phyloP scores from a whole-genome alignment of 2,113 vertebrate species.

The Odobenus rosmarus region DNA sequence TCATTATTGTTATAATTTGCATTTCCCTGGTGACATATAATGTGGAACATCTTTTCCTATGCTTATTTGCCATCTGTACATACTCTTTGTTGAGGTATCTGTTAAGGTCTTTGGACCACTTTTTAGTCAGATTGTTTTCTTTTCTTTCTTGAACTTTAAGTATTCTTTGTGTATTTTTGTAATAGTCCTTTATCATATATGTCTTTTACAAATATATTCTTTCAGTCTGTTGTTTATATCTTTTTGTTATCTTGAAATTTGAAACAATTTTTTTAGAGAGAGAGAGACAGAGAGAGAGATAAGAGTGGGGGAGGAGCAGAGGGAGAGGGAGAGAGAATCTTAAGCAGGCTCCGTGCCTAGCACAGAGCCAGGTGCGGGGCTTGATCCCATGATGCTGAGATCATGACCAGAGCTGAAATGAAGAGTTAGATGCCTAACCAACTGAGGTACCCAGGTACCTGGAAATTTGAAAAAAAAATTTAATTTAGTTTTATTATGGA shows the following conservation, averaged over 20 bases:
- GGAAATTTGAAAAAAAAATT: not conserved
- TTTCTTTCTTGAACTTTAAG: not conserved
- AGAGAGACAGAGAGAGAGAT: too few species aligned
- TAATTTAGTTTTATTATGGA: not conserved
- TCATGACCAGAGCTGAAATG: too few species aligned
- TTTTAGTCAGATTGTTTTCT: not conserved
- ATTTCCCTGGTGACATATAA: not conserved
- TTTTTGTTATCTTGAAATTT: not conserved
- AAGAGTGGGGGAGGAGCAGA: too few species aligned
- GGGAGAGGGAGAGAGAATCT: too few species aligned
- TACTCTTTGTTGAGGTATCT: not conserved
- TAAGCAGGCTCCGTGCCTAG: too few species aligned
- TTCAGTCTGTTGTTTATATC: not conserved
- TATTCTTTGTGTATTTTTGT: not conserved
- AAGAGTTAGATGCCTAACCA: too few species aligned
- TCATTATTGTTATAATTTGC: not conserved
- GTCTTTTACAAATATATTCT: not conserved
- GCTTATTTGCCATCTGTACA: not conserved
- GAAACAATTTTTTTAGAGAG: not conserved
- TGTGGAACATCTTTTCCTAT: not conserved
- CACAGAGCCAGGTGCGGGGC: too few species aligned
- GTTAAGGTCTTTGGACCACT: not conserved
- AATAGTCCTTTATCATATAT: not conserved
- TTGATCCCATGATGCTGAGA: too few species aligned
- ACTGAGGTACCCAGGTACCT: too few species aligned